phyloP scores from a whole-genome alignment of 2,888 invertebrate species.

The Hypercompe scribonia region DNA sequence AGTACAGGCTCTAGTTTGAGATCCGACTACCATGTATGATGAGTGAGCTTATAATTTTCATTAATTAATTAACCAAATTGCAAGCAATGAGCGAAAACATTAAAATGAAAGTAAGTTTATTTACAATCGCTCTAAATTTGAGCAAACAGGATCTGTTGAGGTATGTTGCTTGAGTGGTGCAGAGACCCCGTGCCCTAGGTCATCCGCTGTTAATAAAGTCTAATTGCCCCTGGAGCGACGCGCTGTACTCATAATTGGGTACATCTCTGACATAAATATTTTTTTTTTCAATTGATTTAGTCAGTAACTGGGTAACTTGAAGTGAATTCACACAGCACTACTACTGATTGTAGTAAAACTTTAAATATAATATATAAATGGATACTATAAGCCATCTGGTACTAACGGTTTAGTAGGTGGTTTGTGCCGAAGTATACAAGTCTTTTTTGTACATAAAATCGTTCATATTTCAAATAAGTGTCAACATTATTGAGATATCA shows the following conservation, averaged over 20 bases:
- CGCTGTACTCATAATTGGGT: background rate
- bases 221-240: background rate
- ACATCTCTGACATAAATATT: background rate
- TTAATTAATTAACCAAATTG: background rate
- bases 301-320: too few species aligned
- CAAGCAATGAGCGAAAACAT: background rate
- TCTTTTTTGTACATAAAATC: too few species aligned
- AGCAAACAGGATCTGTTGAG: background rate
- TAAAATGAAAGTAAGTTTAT: constrained; percentile 1
- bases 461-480: background rate
- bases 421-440: too few species aligned
- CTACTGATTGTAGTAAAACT: too few species aligned
- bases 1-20: too few species aligned
- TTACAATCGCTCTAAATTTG: background rate
- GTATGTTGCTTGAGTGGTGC: background rate
- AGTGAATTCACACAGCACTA: too few species aligned
- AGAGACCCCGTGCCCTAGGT: background rate
- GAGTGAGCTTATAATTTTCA: too few species aligned
- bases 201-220: background rate
- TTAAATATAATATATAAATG: too few species aligned
- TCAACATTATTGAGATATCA: too few species aligned
- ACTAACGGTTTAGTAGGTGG: too few species aligned
- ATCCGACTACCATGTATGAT: too few species aligned
- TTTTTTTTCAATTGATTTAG: background rate
- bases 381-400: too few species aligned